Conservation (phyloP, 2,888 invertebrate species). For the Chirona hameri region DNA sequence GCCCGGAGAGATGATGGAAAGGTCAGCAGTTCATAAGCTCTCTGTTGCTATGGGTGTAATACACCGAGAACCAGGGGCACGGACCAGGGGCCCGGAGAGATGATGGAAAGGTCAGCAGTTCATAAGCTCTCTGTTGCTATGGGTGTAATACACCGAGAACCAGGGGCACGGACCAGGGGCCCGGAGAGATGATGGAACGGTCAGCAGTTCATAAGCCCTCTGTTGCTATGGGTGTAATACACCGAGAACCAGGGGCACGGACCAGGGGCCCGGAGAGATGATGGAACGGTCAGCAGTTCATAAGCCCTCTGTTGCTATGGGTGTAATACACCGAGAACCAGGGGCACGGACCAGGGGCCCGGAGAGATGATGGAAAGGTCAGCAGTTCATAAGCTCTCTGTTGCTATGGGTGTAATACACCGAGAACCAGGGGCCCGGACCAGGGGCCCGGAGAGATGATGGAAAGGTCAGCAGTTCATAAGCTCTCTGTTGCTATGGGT, state of each 20-base stretch:
- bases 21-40: conserved; percentile 49
- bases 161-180: conserved; percentile 99
- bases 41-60: no score
- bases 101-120: conserved; percentile 80
- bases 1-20: conserved; percentile 97
- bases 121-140: no score
- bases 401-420: no score
- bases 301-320: no score
- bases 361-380: conserved; percentile 97
- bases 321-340: no score
- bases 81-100: conserved; percentile 98
- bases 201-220: conserved; percentile 41
- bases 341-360: conserved; percentile 99
- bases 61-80: conserved; percentile 66
- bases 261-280: conserved; percentile 98
- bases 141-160: no score
- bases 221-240: no score
- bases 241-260: conserved; percentile 80
- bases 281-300: conserved; percentile 70
- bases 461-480: conserved; percentile 62
- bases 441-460: conserved; percentile 99
- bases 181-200: conserved; percentile 98
- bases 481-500: no score
- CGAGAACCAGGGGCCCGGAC: conserved; percentile 89
- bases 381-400: neutral